A percentile compares a stretch with the other conserved stretches of the same genome.
These are phyloP conservation scores for Microchirus variegatus DNA, from an alignment of 2,797 vertebrate genomes.

Conservation along the genomic window DNA sequence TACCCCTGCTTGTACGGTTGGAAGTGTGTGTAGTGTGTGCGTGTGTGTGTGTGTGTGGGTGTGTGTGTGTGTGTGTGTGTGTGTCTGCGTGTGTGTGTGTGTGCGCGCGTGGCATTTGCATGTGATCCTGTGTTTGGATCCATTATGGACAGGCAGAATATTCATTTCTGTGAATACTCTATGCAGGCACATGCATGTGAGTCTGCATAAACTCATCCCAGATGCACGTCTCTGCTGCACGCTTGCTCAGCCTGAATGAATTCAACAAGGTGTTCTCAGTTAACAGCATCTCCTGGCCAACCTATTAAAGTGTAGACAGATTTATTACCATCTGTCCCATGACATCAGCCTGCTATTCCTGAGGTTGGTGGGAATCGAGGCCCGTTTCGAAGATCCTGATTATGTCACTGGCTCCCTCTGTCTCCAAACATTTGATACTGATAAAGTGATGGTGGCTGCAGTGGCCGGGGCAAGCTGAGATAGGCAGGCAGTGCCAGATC, in stretches of 20 bases:
- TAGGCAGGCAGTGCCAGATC: conserved; percentile 44
- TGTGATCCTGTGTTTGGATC: neutral
- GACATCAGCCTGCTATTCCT: conserved; percentile 74
- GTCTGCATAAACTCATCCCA: neutral
- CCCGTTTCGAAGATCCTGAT: conserved; percentile 67
- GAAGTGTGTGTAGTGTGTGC: conserved; percentile 43
- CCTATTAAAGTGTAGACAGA: conserved; percentile 52
- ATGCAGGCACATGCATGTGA: neutral
- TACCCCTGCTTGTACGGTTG: conserved; percentile 49
- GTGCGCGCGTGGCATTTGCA: conserved; percentile 6
- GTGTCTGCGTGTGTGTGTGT: no score
- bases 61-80: no score
- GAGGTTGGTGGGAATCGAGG: conserved; percentile 70
- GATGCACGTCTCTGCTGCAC: neutral
- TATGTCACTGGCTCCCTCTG: conserved; percentile 68
- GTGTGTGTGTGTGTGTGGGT: no score
- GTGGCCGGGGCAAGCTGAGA: conserved; percentile 37
- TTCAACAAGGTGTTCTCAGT: conserved; percentile 39
- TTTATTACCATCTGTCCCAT: conserved; percentile 65
- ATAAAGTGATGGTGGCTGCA: conserved; percentile 60
- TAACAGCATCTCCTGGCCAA: conserved; percentile 27
- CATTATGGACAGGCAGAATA: no score
- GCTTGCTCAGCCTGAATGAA: neutral
- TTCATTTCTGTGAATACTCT: neutral
- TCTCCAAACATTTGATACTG: conserved; percentile 69